phyloP scores from a whole-genome alignment of 1,140 invertebrate species.

The Tenebrio molitor region DNA sequence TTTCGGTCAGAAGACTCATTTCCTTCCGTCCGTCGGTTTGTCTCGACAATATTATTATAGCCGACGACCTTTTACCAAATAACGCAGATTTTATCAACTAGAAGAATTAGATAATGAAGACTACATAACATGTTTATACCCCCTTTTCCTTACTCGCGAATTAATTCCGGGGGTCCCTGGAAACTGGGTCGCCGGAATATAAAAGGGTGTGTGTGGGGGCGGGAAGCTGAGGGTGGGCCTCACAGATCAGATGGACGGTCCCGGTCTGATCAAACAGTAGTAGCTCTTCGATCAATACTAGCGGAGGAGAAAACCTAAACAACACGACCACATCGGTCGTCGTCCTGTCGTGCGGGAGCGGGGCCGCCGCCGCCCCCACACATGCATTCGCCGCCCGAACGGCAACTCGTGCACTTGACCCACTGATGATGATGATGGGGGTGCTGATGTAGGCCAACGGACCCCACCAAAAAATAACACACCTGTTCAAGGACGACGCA shows the following conservation, averaged over 20 bases:
- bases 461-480: neutral
- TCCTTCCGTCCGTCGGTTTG: conserved; percentile 40
- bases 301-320: conserved; percentile 52
- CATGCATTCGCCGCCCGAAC: neutral
- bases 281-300: conserved; percentile 49
- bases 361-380: neutral
- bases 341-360: conserved; percentile 21
- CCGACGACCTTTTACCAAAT: conserved; percentile 35
- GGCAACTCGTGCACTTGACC: conserved; percentile 33
- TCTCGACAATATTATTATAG: conserved; percentile 40
- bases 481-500: neutral
- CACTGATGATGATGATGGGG: conserved; percentile 22
- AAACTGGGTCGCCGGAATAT: conserved; percentile 11
- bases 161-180: conserved; percentile 10
- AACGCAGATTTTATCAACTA: conserved; percentile 40
- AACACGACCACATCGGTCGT: conserved; percentile 46
- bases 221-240: conserved; percentile 32
- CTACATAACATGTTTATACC: conserved; percentile 13
- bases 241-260: conserved; percentile 48
- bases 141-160: conserved; percentile 2
- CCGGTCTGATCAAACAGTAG: conserved; percentile 51
- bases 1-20: conserved; percentile 39
- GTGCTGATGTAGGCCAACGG: conserved; percentile 25
- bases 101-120: conserved; percentile 37
- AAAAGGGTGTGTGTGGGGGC: conserved; percentile 32